Base-by-base conservation (phyloP, 1,140 invertebrate genomes). In the Panonychus citri region DNA sequence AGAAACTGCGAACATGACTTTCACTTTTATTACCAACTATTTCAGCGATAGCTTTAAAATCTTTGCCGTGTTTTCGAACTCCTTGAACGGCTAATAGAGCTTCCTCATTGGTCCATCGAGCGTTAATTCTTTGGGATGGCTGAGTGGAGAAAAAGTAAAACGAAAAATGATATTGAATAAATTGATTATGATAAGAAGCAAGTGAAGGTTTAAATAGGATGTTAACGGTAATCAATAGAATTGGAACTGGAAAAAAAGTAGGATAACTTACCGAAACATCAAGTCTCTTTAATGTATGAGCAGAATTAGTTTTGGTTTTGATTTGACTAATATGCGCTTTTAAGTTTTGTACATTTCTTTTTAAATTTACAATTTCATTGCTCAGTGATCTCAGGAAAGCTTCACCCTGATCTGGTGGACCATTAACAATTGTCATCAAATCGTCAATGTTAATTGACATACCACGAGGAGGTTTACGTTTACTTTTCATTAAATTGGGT, bases 361-460 rank as follows among this genome's bases (percentile, higher is more conserved):
- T 91, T 61, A 91, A 76, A 63, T 86, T 82, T 69, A 87, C 79
- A 68, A 94, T 80, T 75, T 94, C 88, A 64, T 84, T 78, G 70
- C 94, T 89, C 75, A 93, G 82, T 61, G 81, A 79, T 73, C 82
- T 82, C 58, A 95, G 76, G 68, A 89, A 81, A 63, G 82, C 77
- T 64, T 84, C 82, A 64, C 80, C 79, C 69, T 83, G 81, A 65
- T 77, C 78, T 61, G 75, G 71, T 60, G 78, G 71, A 39, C 70
- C 69, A 48, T 77, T 78, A 37, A 86, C 88, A 73, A 94, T 79
- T 50, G 82, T 78, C 56, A 84, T 78, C 64, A 95, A 76, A 75
- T 94, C 90, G 69, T 94, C 89, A 69, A 93, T 83, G 75, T 90
- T 91, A 67, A 96, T 83, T 73, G 89, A 86, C 81, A 97, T 91